Percentiles rank a stretch among this genome's conserved stretches.
Conservation (phyloP, 2,888 invertebrate genomes). For the Amphipyra berbera region DNA sequence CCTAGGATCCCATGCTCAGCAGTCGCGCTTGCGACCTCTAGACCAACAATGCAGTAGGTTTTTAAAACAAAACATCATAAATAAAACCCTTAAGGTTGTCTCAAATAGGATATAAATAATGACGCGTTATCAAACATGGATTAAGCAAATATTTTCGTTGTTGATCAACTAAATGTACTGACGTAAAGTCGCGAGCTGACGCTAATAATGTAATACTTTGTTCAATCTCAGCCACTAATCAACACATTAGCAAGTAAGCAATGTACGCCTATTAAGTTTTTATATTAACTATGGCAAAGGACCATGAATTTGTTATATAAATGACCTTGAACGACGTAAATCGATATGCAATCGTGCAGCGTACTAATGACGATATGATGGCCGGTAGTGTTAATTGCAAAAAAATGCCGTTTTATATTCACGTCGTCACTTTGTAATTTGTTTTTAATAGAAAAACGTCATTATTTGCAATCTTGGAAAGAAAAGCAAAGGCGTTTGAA, state of each 20-base stretch:
- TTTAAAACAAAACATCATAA: constrained; percentile 1
- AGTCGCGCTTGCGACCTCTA: too few relatives aligned
- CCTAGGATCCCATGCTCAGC: too few relatives aligned
- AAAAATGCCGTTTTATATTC: constrained; percentile 48
- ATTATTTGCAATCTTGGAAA: background rate
- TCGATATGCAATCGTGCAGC: constrained; percentile 60
- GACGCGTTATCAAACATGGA: background rate
- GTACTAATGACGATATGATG: constrained; percentile 60
- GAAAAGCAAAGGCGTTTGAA: background rate
- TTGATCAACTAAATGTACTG: constrained; percentile 1
- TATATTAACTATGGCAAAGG: constrained; percentile 21
- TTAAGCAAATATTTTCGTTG: constrained; percentile 21
- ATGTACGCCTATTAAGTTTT: constrained; percentile 27
- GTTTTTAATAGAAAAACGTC: constrained; percentile 41
- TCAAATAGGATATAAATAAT: constrained; percentile 13
- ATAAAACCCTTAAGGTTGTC: constrained; percentile 14
- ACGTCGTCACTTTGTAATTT: constrained; percentile 44
- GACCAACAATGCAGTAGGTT: too few relatives aligned
- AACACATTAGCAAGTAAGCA: constrained; percentile 42
- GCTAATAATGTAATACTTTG: constrained; percentile 34
- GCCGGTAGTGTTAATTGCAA: constrained; percentile 55
- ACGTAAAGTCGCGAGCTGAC: constrained; percentile 27
- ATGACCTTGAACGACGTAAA: constrained; percentile 54
- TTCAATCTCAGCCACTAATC: constrained; percentile 21
- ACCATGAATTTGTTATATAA: constrained; percentile 38